phyloP scores from a whole-genome alignment of 2,888 invertebrate genomes.

The Barypeithes pellucidus region DNA sequence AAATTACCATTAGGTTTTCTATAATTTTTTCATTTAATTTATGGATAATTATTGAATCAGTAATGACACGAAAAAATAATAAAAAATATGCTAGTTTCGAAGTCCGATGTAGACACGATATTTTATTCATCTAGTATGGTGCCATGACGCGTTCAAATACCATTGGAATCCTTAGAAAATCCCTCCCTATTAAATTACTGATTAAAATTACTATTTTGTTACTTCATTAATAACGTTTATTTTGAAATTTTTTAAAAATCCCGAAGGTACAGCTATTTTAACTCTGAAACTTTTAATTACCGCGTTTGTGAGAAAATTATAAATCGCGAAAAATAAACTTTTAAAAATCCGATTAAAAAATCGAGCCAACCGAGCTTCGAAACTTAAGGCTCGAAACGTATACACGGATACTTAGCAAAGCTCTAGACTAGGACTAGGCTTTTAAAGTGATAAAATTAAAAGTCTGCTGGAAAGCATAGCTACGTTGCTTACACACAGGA shows the following conservation, averaged over 20 bases:
- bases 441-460: slow-evolving; percentile 20
- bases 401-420: slow-evolving; percentile 15
- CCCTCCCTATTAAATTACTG: too few relatives aligned
- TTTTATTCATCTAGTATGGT: too few relatives aligned
- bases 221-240: neutral
- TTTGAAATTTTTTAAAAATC: neutral
- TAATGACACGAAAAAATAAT: too few relatives aligned
- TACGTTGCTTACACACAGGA: too few relatives aligned
- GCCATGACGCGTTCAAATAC: too few relatives aligned
- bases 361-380: slow-evolving; percentile 35
- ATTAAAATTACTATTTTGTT: too few relatives aligned
- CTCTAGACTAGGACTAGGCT: slow-evolving; percentile 25
- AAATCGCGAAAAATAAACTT: slow-evolving; percentile 46
- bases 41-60: too few relatives aligned
- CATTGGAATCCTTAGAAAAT: too few relatives aligned
- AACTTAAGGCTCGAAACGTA: slow-evolving; percentile 23
- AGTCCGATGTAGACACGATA: too few relatives aligned
- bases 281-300: slow-evolving; percentile 46
- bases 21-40: too few relatives aligned
- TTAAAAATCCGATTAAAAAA: slow-evolving; percentile 45
- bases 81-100: too few relatives aligned
- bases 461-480: neutral
- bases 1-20: too few relatives aligned
- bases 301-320: slow-evolving; percentile 28
- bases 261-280: neutral